Conservation (phyloP, 2,888 invertebrate species). For the Cerceris rybyensis region DNA sequence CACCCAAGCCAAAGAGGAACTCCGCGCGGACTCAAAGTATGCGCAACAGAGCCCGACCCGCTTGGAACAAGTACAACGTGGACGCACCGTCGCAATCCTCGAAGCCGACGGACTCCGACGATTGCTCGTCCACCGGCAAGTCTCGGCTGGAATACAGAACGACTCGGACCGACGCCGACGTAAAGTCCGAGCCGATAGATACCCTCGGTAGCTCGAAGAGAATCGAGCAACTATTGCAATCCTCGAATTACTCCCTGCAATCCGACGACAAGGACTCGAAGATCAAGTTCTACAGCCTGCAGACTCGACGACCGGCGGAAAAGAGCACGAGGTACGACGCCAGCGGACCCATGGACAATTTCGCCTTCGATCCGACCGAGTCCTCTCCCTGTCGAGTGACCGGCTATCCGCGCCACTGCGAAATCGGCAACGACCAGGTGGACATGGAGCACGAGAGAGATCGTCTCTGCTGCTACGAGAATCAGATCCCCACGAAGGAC, state of each 20-base stretch:
- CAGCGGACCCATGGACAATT: constrained; percentile 32
- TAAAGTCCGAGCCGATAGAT: constrained; percentile 28
- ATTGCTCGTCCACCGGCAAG: constrained; percentile 13
- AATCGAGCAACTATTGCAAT: constrained; percentile 53
- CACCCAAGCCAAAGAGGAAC: constrained; percentile 85
- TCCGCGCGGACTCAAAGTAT: constrained; percentile 77
- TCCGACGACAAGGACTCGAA: constrained; percentile 35
- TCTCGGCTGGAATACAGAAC: constrained; percentile 18
- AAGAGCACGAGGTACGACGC: constrained; percentile 16
- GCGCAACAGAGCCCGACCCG: constrained; percentile 75
- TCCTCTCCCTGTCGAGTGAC: constrained; percentile 9
- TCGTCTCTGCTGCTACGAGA: constrained; percentile 59
- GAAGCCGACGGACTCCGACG: constrained; percentile 30
- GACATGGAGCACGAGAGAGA: constrained; percentile 14
- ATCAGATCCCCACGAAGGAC: constrained; percentile 74
- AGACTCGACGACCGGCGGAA: constrained; percentile 38
- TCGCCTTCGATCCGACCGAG: constrained; percentile 34
- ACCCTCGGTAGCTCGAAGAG: constrained; percentile 27
- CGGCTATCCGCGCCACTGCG: background rate
- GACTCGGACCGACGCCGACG: background rate
- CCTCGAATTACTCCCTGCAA: constrained; percentile 33
- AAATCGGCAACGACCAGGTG: constrained; percentile 6
- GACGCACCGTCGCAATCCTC: constrained; percentile 54
- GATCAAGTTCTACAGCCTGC: constrained; percentile 64
- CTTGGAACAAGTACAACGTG: constrained; percentile 75